Base-by-base conservation (phyloP, 2,113 vertebrate genomes). In the Origma solitaria region DNA sequence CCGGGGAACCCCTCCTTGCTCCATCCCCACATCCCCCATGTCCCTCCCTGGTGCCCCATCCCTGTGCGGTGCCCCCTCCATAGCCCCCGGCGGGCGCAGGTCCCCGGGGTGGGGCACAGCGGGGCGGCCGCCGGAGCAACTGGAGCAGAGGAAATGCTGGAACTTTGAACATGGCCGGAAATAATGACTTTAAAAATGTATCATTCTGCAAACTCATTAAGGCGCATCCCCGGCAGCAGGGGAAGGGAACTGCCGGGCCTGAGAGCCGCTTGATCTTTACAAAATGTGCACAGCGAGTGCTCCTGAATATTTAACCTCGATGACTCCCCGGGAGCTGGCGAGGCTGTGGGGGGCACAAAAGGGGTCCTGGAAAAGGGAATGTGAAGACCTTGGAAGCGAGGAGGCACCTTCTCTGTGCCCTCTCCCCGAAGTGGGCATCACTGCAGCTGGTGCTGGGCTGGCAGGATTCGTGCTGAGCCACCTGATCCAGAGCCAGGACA, bases 161-260 rank as follows among this genome's bases (percentile, higher is more conserved):
- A 27, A 62, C 51, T 87, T 71, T 60, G 92, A 89, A 91, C 65
- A 35, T 2, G 84, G 82, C 87, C 37, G 38, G 84, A 95, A 92
- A 91, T 92, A 91, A 96, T 76, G 69, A 95, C 92, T 96, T 96
- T 94, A 94, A 96, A 96, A 92, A 96, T 94, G 93, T 44, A 96
- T 82, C 78, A 23, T 75, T 64, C 61, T 91, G 64, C 61, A 35
- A 75, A 66, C 81, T 86, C 81, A 89, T 92, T 77, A 84, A 70
- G 81, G 77, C 23, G 6, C 82, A 50, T 78, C 86, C 78, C 88
- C 15, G 3, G 82, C 90, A 69, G 94, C 96, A 65, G 83, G 62
- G 72, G 77, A 86, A 92, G 81, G 28, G 83, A 90, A 30, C 2
- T 62, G 95, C 75, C 35, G 64, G 80, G 33, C 72, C 92, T 38